Conservation (phyloP, 2,113 vertebrate genomes). For the Falco punctatus region DNA sequence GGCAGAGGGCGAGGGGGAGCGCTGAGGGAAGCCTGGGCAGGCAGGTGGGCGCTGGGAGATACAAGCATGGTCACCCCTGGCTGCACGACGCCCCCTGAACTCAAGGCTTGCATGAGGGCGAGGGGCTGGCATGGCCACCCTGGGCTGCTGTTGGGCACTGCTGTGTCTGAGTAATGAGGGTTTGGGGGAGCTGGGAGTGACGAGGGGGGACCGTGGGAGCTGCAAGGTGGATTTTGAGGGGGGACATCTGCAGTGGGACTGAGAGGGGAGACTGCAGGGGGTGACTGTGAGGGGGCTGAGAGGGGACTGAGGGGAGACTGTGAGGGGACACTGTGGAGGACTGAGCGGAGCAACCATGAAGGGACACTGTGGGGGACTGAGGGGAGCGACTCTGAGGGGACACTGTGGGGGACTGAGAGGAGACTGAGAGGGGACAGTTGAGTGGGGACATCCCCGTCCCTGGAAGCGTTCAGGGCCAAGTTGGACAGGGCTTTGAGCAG, state of each 20-base stretch:
- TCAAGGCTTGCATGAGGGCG: background rate
- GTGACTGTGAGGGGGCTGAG: background rate
- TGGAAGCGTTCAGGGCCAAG: too few species aligned
- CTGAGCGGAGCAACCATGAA: background rate
- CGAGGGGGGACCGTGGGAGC: background rate
- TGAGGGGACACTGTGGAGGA: background rate
- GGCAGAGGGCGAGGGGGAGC: background rate
- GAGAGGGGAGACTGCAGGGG: background rate
- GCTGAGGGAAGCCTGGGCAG: background rate
- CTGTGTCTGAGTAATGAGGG: background rate
- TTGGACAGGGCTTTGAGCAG: too few species aligned
- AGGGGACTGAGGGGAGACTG: background rate
- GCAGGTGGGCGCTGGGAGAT: background rate
- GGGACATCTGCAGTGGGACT: background rate
- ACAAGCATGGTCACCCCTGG: too few species aligned
- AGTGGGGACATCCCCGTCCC: too few species aligned
- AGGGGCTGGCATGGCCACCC: background rate
- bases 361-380: too few species aligned
- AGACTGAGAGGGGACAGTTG: background rate
- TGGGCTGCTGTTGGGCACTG: rapidly evolving
- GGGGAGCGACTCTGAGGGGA: background rate
- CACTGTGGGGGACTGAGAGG: background rate
- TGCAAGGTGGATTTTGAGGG: background rate
- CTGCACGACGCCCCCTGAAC: too few species aligned
- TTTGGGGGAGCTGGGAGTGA: background rate